Evolutionary conservation across 2,888 invertebrate genomes (phyloP).

Genomic region (Polydrusus cervinus): DNA sequence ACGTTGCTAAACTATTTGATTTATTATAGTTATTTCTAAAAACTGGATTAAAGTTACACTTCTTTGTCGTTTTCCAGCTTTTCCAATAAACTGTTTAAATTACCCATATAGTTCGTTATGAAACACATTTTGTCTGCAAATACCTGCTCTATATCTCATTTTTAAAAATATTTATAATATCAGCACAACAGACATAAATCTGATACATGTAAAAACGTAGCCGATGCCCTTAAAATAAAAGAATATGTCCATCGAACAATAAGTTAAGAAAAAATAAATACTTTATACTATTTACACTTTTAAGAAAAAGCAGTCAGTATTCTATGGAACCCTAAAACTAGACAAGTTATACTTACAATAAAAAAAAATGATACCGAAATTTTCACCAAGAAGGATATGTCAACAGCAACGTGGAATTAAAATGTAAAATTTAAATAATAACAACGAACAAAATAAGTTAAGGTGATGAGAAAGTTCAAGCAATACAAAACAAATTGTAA

Average conservation of each 20-base stretch:
- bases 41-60: too few relatives aligned
- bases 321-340: constrained; percentile 45
- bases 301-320: constrained; percentile 35
- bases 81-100: too few relatives aligned
- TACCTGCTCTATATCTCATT: too few relatives aligned
- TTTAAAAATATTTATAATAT: too few relatives aligned
- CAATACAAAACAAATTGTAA: constrained; percentile 63
- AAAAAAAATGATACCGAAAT: constrained; percentile 29
- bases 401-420: constrained; percentile 47
- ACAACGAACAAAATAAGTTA: constrained; percentile 55
- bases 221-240: constrained; percentile 10
- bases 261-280: constrained; percentile 39
- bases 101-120: too few relatives aligned
- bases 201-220: background rate
- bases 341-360: constrained; percentile 40
- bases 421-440: constrained; percentile 44
- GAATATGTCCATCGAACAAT: constrained; percentile 32
- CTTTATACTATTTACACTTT: constrained; percentile 39
- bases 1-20: too few relatives aligned
- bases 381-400: constrained; percentile 50
- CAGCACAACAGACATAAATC: too few relatives aligned
- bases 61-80: too few relatives aligned
- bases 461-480: constrained; percentile 56
- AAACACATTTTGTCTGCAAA: too few relatives aligned
- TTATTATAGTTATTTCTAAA: too few relatives aligned